phyloP scores from a whole-genome alignment of 2,888 invertebrate genomes.

The Aricia artaxerxes region DNA sequence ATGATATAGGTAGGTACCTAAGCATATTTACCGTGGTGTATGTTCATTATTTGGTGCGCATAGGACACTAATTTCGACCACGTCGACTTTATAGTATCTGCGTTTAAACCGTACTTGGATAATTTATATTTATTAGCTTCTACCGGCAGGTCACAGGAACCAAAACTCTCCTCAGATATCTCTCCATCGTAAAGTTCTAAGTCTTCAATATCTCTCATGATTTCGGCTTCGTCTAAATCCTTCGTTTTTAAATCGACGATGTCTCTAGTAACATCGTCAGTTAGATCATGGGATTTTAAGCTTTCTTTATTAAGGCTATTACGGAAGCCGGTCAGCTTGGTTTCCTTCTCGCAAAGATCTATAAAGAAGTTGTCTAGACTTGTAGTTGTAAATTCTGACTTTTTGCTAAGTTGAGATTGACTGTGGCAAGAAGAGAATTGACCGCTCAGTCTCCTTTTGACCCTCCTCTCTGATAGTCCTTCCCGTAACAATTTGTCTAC shows the following conservation, averaged over 20 bases:
- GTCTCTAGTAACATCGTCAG: constrained; percentile 44
- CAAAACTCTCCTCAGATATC: constrained; percentile 44
- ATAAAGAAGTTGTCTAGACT: constrained; percentile 60
- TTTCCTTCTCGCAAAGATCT: constrained; percentile 55
- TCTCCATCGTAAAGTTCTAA: constrained; percentile 52
- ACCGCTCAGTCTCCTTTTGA: constrained; percentile 41
- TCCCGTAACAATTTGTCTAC: constrained; percentile 65
- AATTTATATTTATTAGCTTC: neutral
- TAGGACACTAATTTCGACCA: constrained; percentile 70
- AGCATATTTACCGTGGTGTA: constrained; percentile 57
- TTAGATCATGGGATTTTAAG: neutral
- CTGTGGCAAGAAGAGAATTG: constrained; percentile 52
- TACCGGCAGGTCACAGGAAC: constrained; percentile 37
- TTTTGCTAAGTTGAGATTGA: constrained; percentile 48
- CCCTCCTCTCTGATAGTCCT: constrained; percentile 44
- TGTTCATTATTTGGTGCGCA: constrained; percentile 63
- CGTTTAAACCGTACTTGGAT: neutral
- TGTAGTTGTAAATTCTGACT: constrained; percentile 45
- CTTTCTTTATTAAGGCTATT: constrained; percentile 43
- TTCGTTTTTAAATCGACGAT: constrained; percentile 50
- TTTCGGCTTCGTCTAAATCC: constrained; percentile 56
- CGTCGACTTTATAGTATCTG: constrained; percentile 7
- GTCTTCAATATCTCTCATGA: constrained; percentile 55
- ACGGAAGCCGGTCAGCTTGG: constrained; percentile 40
- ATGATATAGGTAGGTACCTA: too few species aligned